Evolutionary conservation across 2,888 invertebrate genomes (phyloP).

Genomic region (Epiblema foenella): DNA sequence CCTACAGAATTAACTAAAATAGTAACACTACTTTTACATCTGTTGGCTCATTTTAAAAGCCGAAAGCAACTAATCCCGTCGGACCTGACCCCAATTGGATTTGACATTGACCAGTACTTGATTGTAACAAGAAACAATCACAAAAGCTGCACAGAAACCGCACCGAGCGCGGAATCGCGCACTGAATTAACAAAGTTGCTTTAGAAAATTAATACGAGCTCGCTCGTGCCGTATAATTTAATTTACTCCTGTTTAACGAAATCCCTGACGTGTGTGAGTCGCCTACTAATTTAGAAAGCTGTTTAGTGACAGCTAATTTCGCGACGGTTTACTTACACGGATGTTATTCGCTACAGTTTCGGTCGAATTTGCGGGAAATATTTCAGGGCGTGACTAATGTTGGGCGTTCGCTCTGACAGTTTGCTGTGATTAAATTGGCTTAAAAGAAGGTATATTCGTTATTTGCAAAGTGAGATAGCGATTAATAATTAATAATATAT

Average conservation of each 20-base stretch:
- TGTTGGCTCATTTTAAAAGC: background rate
- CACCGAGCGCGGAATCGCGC: conserved; percentile 30
- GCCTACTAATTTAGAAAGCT: conserved; percentile 50
- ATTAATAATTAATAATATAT: background rate
- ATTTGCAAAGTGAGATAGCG: background rate
- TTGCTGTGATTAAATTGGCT: conserved; percentile 24
- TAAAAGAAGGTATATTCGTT: background rate
- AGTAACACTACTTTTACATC: background rate
- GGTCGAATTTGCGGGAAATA: conserved; percentile 40
- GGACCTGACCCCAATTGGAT: conserved; percentile 3
- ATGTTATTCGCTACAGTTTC: conserved; percentile 36
- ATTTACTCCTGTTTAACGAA: conserved; percentile 51
- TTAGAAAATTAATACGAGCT: conserved; percentile 56
- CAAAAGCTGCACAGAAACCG: conserved; percentile 30
- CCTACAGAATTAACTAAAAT: no score
- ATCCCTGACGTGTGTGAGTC: conserved; percentile 48
- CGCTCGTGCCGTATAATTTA: conserved; percentile 52
- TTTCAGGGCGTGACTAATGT: conserved; percentile 26
- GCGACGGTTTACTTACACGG: conserved; percentile 41
- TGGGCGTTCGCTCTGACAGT: conserved; percentile 19
- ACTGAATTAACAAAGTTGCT: conserved; percentile 52
- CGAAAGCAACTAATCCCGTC: background rate
- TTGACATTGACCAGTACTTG: conserved; percentile 5
- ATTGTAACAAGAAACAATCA: conserved; percentile 25
- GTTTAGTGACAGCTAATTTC: conserved; percentile 50